phyloP scores from a whole-genome alignment of 2,888 invertebrate species.

The Agrilus mali region DNA sequence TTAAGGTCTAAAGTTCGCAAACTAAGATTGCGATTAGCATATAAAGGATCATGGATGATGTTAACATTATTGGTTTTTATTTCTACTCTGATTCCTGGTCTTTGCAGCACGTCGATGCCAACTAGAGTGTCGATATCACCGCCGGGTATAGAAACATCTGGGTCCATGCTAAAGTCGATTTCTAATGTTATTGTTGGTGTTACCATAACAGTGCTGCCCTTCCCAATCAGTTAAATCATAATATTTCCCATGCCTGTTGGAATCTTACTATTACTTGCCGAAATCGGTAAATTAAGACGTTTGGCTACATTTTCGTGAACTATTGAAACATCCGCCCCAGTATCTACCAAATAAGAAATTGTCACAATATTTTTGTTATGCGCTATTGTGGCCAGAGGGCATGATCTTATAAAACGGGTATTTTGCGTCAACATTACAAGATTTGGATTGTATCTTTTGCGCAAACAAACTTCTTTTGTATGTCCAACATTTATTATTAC shows the following conservation, averaged over 20 bases:
- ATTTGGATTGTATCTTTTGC: no score
- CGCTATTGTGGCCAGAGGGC: not conserved
- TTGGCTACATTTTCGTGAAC: slow-evolving; percentile 7
- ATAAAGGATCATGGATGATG: no score
- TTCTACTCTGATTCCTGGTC: no score
- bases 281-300: slow-evolving; percentile 1
- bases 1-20: no score
- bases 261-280: not conserved
- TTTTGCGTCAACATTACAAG: no score
- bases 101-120: no score
- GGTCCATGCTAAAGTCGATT: slow-evolving; percentile 6
- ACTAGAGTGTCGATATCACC: not conserved
- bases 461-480: no score
- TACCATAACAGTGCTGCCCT: slow-evolving; percentile 4
- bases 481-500: no score
- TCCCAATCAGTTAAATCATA: slow-evolving; percentile 4
- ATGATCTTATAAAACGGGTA: no score
- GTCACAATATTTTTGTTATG: slow-evolving; percentile 4
- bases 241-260: slow-evolving; percentile 5
- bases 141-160: slow-evolving; percentile 8
- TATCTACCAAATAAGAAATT: slow-evolving; percentile 7
- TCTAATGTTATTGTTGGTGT: slow-evolving; percentile 7
- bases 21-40: no score
- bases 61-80: no score
- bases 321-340: slow-evolving; percentile 6